Conservation (phyloP, 2,113 vertebrate species). For the Nymphicus hollandicus region DNA sequence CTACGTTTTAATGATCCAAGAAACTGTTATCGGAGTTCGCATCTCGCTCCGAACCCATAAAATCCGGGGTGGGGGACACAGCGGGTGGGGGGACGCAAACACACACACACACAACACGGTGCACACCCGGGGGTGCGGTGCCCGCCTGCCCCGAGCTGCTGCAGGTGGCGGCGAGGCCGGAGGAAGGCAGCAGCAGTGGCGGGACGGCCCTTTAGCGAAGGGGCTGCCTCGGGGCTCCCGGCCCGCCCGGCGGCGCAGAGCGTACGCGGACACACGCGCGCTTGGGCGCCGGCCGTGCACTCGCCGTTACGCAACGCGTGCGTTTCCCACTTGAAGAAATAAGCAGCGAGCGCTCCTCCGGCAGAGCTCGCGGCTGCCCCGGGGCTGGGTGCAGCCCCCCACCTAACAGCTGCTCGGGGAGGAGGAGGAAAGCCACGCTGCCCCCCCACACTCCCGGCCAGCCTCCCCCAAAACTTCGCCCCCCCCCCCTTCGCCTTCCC, state of each 20-base stretch:
- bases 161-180: background rate
- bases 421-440: background rate
- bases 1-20: constrained; percentile 53
- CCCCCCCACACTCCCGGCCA: background rate
- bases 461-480: background rate
- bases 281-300: background rate
- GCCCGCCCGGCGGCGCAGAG: background rate
- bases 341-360: background rate
- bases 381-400: background rate
- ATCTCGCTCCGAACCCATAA: constrained; percentile 41
- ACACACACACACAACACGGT: background rate
- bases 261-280: background rate
- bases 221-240: background rate
- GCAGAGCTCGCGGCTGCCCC: background rate
- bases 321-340: background rate
- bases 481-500: background rate
- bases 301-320: constrained; percentile 7
- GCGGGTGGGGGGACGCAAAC: background rate
- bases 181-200: background rate
- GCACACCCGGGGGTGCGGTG: background rate
- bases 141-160: background rate
- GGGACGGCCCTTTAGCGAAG: background rate
- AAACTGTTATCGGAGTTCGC: constrained; percentile 61
- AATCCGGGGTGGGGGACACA: background rate
- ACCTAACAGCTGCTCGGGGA: background rate